Conservation (phyloP, 1,140 invertebrate genomes). For the Pantala flavescens region DNA sequence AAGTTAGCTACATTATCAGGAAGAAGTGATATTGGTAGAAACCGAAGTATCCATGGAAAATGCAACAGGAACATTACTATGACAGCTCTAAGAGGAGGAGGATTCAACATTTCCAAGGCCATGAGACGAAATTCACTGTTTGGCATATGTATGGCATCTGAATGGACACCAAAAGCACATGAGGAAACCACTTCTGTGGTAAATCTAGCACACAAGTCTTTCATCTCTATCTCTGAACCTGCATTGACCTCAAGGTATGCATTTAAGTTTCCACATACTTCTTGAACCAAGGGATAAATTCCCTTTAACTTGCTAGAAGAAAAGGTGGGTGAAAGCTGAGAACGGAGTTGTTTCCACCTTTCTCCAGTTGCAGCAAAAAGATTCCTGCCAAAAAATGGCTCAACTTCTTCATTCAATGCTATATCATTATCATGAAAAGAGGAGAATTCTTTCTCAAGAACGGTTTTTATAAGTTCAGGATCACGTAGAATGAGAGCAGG, state of each 20-base stretch:
- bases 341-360: constrained; percentile 38
- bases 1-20: constrained; percentile 26
- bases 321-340: constrained; percentile 41
- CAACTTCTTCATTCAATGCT: constrained; percentile 35
- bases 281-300: constrained; percentile 30
- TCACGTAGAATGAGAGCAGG: constrained; percentile 35
- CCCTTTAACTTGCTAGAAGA: constrained; percentile 41
- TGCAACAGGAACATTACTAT: constrained; percentile 34
- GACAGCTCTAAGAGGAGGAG: constrained; percentile 28
- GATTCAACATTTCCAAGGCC: constrained; percentile 6
- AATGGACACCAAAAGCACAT: constrained; percentile 18
- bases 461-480: constrained; percentile 37
- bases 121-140: constrained; percentile 13
- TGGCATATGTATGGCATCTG: neutral
- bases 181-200: constrained; percentile 15
- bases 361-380: constrained; percentile 17
- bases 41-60: constrained; percentile 26
- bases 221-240: constrained; percentile 15
- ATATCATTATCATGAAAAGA: constrained; percentile 41
- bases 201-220: constrained; percentile 13
- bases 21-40: constrained; percentile 26
- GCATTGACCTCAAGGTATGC: constrained; percentile 16
- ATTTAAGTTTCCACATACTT: constrained; percentile 9
- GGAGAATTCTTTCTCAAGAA: constrained; percentile 45
- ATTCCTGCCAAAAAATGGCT: constrained; percentile 36